Base-by-base conservation (phyloP, 2,888 invertebrate species). In the Encarsia formosa region DNA sequence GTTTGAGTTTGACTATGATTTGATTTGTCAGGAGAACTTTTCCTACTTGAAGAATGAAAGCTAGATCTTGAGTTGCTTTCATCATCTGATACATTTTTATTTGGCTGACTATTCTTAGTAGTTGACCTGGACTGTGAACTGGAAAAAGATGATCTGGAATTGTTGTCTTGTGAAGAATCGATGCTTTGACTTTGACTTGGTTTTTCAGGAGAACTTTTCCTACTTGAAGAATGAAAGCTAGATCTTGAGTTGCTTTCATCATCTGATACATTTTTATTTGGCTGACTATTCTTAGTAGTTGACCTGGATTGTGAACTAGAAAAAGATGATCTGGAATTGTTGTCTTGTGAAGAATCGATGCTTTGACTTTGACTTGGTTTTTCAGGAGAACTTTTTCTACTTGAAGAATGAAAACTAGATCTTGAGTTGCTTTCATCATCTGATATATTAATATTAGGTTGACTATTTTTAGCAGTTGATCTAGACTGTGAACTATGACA, bases 211-310 rank as follows among this genome's bases (percentile, higher is more conserved):
- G 42, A 29, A 40, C 26, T 50, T 23, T 22, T 37, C 15, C 31
- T 43, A 13, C 20, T 35, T 16, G 9, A 2, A 5, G 24, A 38
- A 22, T 20, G 23, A 13, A 42, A 38, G 42, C 32, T 51, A 31
- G 48, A 45, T 39, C 22, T 49, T 32, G 49, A 48, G 34, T 42
- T 37, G 18, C 16, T 31, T 38, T 49, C 55, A 48, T 52, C 22
- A 42, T 55, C 37, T 13, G 37, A 48, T 24, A 45, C 39, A 22
- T 40, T 22, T 29, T 3, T 22, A 4, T 19, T 18, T 11, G 20
- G 24, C 9, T 39, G 42, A 31, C 34, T 49, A 31, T 22, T 35
- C 43, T 39, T 38, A 38, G 5, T 38, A 11, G 41, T 40, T 26
- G 46, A 42, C 26, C 2, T 47, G 23, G 41, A 41, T 37, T 19